Base-by-base conservation (phyloP, 2,797 vertebrate genomes). In the Callimico goeldii region DNA sequence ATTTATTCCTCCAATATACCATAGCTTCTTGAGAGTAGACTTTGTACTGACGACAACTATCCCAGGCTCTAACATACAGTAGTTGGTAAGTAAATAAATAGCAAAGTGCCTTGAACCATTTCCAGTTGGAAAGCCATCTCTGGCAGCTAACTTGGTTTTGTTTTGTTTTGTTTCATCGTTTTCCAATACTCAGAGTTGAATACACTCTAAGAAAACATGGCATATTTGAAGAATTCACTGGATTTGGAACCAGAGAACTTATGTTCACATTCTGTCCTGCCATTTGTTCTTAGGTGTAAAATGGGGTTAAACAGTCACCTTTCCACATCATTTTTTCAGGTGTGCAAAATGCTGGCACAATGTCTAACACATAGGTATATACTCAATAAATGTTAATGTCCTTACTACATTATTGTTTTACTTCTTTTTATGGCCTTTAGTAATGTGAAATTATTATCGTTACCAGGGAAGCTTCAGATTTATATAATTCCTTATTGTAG, bases 371-470 rank as follows among this genome's bases (percentile, higher is more conserved):
- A 36, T 10, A 70, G 13, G 28, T 57, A 26, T 81, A 39, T 57
- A 46, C 58, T 82, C 52, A 91, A 17, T 70, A 72, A 90, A 72
- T 52, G 61, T 24, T 76, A 73, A 19, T 90, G 75, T 92, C 4
- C 28, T 90, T 91, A 41, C 46, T 93, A 3, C 13, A 28, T 77
- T 88, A 92, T 28, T 81, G 9, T 46, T 91, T 90, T 75, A 81
- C 22, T 84, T 90, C 43, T 81, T 92, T 96, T 91, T 83, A 82
- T 96, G 75, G 28, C 17, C 30, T 75, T 79, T 87, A 76, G 6
- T 92, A 41, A 50, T 94, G 82, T 92, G 8, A 98, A 94, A 77
- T 82, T 77, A 50, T 76, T 92, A 75, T 73, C 50, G 33, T 46
- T 97, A 79, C 28, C 36, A 36, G 4, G 50, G 36, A 70, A 85